Evolutionary conservation across 2,113 vertebrate species (phyloP).

Genomic region (Paradoxurus hermaphroditus): DNA sequence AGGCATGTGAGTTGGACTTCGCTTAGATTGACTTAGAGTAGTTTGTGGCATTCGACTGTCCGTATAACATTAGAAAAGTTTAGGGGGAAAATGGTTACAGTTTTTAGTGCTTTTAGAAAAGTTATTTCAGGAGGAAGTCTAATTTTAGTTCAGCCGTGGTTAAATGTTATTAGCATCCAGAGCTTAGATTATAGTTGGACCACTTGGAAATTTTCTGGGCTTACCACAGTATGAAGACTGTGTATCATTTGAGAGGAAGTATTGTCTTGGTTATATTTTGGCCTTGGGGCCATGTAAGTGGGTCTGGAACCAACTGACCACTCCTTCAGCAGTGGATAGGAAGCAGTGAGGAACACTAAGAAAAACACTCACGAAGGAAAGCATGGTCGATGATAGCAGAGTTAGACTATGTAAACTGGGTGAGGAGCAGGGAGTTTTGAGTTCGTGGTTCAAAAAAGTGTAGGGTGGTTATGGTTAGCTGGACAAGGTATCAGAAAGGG

Average conservation of each 20-base stretch:
- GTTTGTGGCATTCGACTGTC: conserved; percentile 17
- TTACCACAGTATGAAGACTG: neutral
- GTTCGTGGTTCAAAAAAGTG: neutral
- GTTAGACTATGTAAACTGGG: neutral
- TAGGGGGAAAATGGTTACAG: neutral
- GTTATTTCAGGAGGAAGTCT: neutral
- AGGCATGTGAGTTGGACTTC: neutral
- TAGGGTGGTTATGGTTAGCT: neutral
- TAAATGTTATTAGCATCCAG: neutral
- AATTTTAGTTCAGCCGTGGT: conserved; percentile 14
- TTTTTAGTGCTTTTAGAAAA: conserved; percentile 14
- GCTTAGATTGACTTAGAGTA: neutral
- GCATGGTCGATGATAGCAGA: neutral
- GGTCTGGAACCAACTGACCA: neutral
- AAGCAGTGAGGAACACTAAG: neutral
- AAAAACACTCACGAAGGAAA: neutral
- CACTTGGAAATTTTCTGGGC: neutral
- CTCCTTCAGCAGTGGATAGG: neutral
- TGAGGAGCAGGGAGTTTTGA: neutral
- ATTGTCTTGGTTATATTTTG: conserved; percentile 6
- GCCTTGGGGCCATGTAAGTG: neutral
- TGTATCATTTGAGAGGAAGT: neutral
- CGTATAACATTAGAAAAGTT: conserved; percentile 2
- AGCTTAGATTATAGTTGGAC: neutral
- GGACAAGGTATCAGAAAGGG: neutral